A percentile compares a stretch with the other conserved stretches of the same genome.
Conservation (phyloP, 64 coral and sea anemone genomes). For the Pachyseris speciosa region DNA sequence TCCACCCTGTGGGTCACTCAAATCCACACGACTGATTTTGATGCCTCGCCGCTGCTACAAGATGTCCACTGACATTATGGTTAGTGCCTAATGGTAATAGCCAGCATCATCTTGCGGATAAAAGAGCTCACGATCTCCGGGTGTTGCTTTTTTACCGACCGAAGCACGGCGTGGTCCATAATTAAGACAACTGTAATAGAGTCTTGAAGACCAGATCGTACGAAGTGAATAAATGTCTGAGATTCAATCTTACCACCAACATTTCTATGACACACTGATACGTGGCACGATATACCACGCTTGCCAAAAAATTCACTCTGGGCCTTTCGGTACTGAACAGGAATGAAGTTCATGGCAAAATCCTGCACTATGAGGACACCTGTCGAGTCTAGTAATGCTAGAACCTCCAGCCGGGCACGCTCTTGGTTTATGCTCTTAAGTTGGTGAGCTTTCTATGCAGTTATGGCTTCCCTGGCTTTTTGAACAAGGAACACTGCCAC, state of each 20-base stretch:
- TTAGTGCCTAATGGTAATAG: slow-evolving; percentile 48
- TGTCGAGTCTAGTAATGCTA: background rate
- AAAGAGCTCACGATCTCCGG: slow-evolving; percentile 16
- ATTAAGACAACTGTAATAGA: slow-evolving; percentile 45
- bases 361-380: slow-evolving; percentile 45
- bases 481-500: slow-evolving; percentile 15
- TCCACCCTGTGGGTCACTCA: slow-evolving; percentile 59
- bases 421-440: slow-evolving; percentile 33
- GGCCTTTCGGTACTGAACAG: slow-evolving; percentile 32
- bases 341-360: slow-evolving; percentile 71
- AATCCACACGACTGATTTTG: slow-evolving; percentile 22
- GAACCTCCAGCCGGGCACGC: background rate
- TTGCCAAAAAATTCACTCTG: slow-evolving; percentile 59
- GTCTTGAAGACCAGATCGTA: slow-evolving; percentile 24
- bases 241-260: background rate
- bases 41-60: slow-evolving; percentile 10
- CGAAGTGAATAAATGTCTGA: slow-evolving; percentile 56
- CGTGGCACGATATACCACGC: slow-evolving; percentile 56
- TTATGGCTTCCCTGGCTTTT: slow-evolving; percentile 27
- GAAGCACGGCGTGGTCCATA: slow-evolving; percentile 61
- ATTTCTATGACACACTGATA: slow-evolving; percentile 33
- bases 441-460: slow-evolving; percentile 35
- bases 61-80: background rate
- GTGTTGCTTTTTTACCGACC: slow-evolving; percentile 36
- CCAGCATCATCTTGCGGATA: slow-evolving; percentile 67